Evolutionary conservation across 2,113 vertebrate genomes (phyloP), one percentile per base, ranked within the genome.

Genomic region (Scomber scombrus): DNA sequence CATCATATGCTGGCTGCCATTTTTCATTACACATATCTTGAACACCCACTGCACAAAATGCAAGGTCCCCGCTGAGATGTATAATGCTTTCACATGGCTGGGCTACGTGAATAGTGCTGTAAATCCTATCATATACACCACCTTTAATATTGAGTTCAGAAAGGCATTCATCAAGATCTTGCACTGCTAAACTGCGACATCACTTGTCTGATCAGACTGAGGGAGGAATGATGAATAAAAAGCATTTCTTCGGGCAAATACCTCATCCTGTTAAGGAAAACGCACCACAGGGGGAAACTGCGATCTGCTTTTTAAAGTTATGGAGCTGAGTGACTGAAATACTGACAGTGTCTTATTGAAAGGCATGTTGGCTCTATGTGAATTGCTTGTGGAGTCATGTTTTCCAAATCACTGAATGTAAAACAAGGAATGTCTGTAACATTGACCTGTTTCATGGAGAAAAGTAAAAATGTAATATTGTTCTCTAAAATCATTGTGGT

Each of bases 141-240:
- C 98, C 80, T 99, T 99, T 91, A 99, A 99, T 82, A 92, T 99
- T 0, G 98, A 99, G 92, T 99, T 99, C 90, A 95, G 98, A 91
- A 99, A 99, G 93, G 98, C 98, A 81, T 99, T 99, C 94, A 94
- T 99, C 89, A 99, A 99, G 95, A 98, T 99, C 88, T 95, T 99
- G 85, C 98, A 97, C 92, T 99, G 98, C 93, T 99, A 94, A 94
- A 89, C 81, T 19, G 61, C 45, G 60, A 6, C 71, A 52, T 75
- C 43, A n/a, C 58, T 72, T 58, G 19, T 75, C 72, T 72, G 61
- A 83, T 73, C 21, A 62, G 68, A 74, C 81, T 78, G 74, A 83
- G 49, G 77, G 57, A 64, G 66, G 71, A 76, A 60, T 43, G 73
- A 67, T 45, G 34, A 62, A 79, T 75, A 19, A 81, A 88, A 89